These are phyloP conservation scores for Drosophila ercepeae DNA, from an alignment of 1,140 invertebrate species.

Conservation along the genomic window DNA sequence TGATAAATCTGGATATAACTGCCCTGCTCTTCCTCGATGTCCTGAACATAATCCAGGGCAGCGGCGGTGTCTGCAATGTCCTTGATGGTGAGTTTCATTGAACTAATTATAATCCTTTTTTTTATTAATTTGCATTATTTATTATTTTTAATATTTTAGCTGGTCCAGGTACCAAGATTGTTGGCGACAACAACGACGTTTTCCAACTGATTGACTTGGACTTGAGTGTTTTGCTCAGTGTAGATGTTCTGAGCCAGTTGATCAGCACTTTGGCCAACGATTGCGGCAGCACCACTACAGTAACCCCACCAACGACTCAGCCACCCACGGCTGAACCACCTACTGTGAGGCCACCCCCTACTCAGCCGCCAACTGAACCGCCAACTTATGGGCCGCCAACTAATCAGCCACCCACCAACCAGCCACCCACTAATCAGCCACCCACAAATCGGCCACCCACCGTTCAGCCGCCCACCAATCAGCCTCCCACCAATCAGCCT, in stretches of 20 bases:
- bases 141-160: slow-evolving; percentile 10
- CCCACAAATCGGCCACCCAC: slow-evolving; percentile 16
- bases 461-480: slow-evolving; percentile 3
- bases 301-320: background rate
- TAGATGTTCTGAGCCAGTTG: slow-evolving; percentile 36
- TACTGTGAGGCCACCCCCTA: background rate
- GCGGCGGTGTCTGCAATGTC: slow-evolving; percentile 37
- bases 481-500: slow-evolving; percentile 18
- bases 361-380: background rate
- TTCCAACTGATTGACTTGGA: slow-evolving; percentile 47
- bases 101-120: background rate
- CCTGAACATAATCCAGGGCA: slow-evolving; percentile 31
- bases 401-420: slow-evolving; percentile 14
- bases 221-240: slow-evolving; percentile 14
- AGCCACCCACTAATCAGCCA: background rate
- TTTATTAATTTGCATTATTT: background rate
- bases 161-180: slow-evolving; percentile 23
- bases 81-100: slow-evolving; percentile 20
- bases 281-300: slow-evolving; percentile 16
- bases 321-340: slow-evolving; percentile 2
- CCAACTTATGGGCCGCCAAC: slow-evolving; percentile 7
- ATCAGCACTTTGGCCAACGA: slow-evolving; percentile 46
- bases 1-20: slow-evolving; percentile 33
- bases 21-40: slow-evolving; percentile 21
- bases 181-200: slow-evolving; percentile 44